Conservation (phyloP, 1,140 invertebrate species). For the Gyrodactylus salaris region DNA sequence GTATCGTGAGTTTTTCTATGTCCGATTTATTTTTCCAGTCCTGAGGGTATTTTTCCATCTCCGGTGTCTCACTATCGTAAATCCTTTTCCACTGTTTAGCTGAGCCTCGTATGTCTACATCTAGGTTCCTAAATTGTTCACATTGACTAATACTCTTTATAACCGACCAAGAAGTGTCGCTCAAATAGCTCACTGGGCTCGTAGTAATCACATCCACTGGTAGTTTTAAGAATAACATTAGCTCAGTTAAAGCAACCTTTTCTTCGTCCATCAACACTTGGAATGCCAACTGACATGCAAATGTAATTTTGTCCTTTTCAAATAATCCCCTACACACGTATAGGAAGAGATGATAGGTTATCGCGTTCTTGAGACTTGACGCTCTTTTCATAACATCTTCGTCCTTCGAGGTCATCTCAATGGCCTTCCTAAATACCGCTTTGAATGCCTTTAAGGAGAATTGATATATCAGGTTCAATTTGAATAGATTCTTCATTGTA, state of each 20-base stretch:
- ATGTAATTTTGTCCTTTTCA: conserved; percentile 79
- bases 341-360: conserved; percentile 63
- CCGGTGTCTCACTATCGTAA: conserved; percentile 62
- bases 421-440: conserved; percentile 79
- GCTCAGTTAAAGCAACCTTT: conserved; percentile 42
- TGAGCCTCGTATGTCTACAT: conserved; percentile 69
- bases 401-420: conserved; percentile 43
- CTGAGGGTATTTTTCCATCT: conserved; percentile 57
- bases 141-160: conserved; percentile 40
- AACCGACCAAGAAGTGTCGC: conserved; percentile 59
- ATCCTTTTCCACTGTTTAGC: conserved; percentile 79
- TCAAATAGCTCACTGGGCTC: conserved; percentile 67
- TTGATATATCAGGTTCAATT: conserved; percentile 82
- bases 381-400: conserved; percentile 44
- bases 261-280: conserved; percentile 49
- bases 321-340: conserved; percentile 70
- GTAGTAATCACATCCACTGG: conserved; percentile 48
- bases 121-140: conserved; percentile 67
- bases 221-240: conserved; percentile 67
- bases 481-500: conserved; percentile 72
- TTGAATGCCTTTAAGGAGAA: conserved; percentile 76
- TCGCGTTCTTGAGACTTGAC: conserved; percentile 60
- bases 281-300: conserved; percentile 73
- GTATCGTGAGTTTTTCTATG: conserved; percentile 58
- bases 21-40: conserved; percentile 88